These are phyloP conservation scores for Pandemis corylana DNA, from an alignment of 2,888 invertebrate species.

Conservation along the genomic window DNA sequence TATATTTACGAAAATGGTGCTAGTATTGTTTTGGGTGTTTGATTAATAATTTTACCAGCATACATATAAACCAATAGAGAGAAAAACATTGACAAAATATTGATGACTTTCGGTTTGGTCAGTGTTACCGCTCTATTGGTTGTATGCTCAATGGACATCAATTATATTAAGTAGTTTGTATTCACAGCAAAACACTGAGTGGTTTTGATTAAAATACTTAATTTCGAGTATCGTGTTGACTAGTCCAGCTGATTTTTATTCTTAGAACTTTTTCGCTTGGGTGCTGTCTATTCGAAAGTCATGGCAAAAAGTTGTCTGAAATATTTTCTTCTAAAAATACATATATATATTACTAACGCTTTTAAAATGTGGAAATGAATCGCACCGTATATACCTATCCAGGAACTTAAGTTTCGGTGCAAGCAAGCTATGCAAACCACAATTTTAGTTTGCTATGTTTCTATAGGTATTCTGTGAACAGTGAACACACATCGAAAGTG, in stretches of 20 bases:
- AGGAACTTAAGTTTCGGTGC: conserved; percentile 30
- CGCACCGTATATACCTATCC: conserved; percentile 2
- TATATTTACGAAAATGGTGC: not conserved
- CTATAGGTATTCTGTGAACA: no score
- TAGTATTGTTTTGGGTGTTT: not conserved
- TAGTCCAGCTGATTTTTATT: not conserved
- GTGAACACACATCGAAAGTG: not conserved
- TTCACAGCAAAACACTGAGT: not conserved
- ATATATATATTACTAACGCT: not conserved
- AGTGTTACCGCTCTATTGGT: no score
- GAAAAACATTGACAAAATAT: no score
- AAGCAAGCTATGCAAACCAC: not conserved
- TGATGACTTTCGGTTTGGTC: no score
- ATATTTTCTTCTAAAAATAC: conserved; percentile 8
- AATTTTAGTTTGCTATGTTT: not conserved
- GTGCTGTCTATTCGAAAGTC: not conserved
- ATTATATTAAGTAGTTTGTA: not conserved
- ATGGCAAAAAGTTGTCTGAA: not conserved
- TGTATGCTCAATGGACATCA: not conserved
- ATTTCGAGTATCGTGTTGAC: no score
- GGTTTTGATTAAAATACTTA: not conserved
- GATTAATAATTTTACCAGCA: no score
- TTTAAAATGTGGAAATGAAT: conserved; percentile 13
- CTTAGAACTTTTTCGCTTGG: not conserved
- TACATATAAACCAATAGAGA: no score